Percentiles rank a stretch among this genome's conserved stretches.
Conservation (phyloP, 2,888 invertebrate species). For the Calameuta pallipes region DNA sequence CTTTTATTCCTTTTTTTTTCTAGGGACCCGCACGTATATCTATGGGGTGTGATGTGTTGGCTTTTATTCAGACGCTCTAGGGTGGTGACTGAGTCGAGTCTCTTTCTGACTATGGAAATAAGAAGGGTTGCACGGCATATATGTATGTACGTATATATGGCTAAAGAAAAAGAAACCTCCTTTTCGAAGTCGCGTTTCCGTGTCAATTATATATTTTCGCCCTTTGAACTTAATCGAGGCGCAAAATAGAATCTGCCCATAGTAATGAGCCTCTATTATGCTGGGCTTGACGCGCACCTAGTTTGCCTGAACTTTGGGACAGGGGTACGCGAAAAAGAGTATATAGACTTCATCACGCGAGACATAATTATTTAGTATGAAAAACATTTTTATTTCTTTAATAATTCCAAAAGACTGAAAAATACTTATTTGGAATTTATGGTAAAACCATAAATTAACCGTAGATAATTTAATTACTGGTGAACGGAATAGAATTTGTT, state of each 20-base stretch:
- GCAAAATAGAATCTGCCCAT: constrained; percentile 37
- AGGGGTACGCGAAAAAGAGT: not conserved
- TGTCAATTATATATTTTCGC: constrained; percentile 52
- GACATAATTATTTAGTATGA: not conserved
- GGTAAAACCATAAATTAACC: not conserved
- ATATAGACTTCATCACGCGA: not conserved
- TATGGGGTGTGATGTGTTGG: constrained; percentile 40
- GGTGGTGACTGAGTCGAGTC: constrained; percentile 25
- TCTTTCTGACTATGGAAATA: constrained; percentile 44
- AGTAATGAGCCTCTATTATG: constrained; percentile 40
- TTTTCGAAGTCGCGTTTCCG: constrained; percentile 12
- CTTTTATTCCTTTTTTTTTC: constrained; percentile 33
- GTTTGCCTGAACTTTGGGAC: not conserved
- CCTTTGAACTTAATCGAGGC: constrained; percentile 36
- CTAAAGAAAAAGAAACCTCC: not conserved
- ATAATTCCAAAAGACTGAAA: not conserved
- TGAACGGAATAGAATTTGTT: too few relatives aligned
- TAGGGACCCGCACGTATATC: constrained; percentile 28
- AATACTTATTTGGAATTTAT: not conserved
- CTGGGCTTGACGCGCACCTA: not conserved
- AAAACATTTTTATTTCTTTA: not conserved
- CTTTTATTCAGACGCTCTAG: constrained; percentile 40
- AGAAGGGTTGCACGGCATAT: constrained; percentile 36
- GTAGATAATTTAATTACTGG: not conserved
- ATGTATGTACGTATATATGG: not conserved